These are phyloP conservation scores for Diploscapter pachys DNA, from an alignment of 1,140 invertebrate species.

Conservation along the genomic window DNA sequence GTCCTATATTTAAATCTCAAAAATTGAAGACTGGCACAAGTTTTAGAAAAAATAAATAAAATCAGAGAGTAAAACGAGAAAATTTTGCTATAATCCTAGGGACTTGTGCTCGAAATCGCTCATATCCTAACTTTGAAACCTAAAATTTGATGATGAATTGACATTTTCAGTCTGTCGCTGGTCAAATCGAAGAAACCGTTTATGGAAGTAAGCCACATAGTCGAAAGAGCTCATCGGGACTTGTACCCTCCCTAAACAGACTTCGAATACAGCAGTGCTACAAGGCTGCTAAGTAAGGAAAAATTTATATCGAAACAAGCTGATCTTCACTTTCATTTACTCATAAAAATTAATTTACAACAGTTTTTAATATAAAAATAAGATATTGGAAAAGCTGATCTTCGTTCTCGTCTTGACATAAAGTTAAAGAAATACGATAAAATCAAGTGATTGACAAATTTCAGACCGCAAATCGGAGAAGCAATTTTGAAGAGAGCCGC, in stretches of 20 bases:
- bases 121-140: background rate
- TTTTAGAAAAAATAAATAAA: constrained; percentile 4
- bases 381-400: no score
- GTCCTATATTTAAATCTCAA: no score
- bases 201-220: constrained; percentile 4
- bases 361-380: no score
- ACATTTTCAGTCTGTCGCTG: constrained; percentile 21
- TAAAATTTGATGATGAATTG: background rate
- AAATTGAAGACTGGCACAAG: background rate
- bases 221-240: constrained; percentile 32
- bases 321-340: no score
- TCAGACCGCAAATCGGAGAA: constrained; percentile 49
- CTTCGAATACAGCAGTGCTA: constrained; percentile 55
- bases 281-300: constrained; percentile 50
- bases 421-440: no score
- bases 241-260: constrained; percentile 47
- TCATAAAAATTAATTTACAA: no score
- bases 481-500: constrained; percentile 51
- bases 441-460: constrained; percentile 10
- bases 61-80: background rate
- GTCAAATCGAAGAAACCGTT: constrained; percentile 6
- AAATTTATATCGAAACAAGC: no score
- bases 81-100: background rate
- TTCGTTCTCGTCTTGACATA: no score
- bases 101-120: background rate